Conservation (phyloP, 2,113 vertebrate species). For the Egretta garzetta region DNA sequence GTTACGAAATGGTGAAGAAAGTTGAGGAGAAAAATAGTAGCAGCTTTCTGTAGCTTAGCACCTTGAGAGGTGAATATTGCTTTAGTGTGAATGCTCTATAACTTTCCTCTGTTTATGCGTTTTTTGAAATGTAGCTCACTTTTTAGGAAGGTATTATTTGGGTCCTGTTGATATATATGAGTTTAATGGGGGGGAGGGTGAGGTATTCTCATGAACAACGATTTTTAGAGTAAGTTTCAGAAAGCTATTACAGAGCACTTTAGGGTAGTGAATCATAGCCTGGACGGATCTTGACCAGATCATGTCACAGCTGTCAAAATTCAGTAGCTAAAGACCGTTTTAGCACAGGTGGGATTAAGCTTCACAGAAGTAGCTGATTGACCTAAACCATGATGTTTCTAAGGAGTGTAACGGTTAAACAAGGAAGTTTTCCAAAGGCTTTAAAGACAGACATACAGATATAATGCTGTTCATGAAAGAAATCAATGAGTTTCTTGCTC, state of each 20-base stretch:
- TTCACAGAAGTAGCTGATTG: background rate
- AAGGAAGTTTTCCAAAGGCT: background rate
- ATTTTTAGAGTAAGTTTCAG: background rate
- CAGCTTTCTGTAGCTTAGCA: background rate
- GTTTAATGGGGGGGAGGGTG: background rate
- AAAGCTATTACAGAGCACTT: background rate
- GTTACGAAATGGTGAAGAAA: background rate
- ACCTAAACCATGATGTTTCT: background rate
- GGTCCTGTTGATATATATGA: background rate
- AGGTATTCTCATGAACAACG: background rate
- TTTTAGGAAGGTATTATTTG: background rate
- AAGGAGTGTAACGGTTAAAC: background rate
- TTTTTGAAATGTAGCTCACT: background rate
- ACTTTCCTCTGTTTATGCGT: background rate
- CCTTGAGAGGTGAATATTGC: background rate
- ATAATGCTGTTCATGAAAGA: background rate
- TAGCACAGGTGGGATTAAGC: conserved; percentile 12
- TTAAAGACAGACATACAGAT: background rate
- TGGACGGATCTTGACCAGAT: conserved; percentile 27
- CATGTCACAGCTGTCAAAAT: conserved; percentile 48
- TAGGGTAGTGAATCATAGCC: background rate
- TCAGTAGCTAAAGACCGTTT: conserved; percentile 34
- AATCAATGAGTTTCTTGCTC: background rate
- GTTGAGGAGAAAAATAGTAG: background rate
- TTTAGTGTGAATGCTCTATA: background rate